Evolutionary conservation across 2,797 vertebrate genomes (phyloP), one percentile per base, ranked within the genome.

Genomic region (Smutsia temminckii): DNA sequence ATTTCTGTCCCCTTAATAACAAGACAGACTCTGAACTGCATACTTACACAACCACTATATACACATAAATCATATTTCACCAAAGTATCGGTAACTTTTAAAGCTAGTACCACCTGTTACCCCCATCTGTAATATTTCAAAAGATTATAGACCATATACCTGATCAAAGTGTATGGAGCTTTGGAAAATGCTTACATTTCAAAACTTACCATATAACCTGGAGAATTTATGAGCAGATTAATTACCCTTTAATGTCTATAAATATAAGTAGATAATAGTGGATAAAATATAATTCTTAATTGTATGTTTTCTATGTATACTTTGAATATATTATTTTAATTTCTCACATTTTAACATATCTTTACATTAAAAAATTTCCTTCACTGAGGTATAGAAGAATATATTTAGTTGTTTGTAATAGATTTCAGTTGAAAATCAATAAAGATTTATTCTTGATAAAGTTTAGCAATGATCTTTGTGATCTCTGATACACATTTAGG

Each of bases 391-490:
- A 16, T 92, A 27, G 32, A 46, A 74, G 11, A 88, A 71, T 81
- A n/a, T 59, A 63, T 14, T 85, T 59, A 34, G 8, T 16, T 79
- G 6, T 10, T 34, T 71, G 59, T 16, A 12, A 61, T 34, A 92
- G 79, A 89, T 6, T 55, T 63, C n/a, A 68, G 11, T 29, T 74
- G 21, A 69, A 79, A 96, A 93, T 55, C 59, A 96, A 55, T 23
- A 86, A 42, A 68, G 16, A 34, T 14, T 81, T 75, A 46, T 8
- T 79, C 11, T 51, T 68, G 13, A 77, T 27, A 10, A 77, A 34
- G 23, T 95, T 80, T 55, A 61, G 25, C 2, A 46, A 51, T n/a
- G 46, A 46, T 46, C 46, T 46, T 46, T 68, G 6, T 27, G 11
- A 71, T 34, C 32, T 75, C 71, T 83, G 80, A 72, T 68, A 88